Conservation (phyloP, 37 sponge, comb jelly and placozoan genomes). For the Beroe forskalii region DNA sequence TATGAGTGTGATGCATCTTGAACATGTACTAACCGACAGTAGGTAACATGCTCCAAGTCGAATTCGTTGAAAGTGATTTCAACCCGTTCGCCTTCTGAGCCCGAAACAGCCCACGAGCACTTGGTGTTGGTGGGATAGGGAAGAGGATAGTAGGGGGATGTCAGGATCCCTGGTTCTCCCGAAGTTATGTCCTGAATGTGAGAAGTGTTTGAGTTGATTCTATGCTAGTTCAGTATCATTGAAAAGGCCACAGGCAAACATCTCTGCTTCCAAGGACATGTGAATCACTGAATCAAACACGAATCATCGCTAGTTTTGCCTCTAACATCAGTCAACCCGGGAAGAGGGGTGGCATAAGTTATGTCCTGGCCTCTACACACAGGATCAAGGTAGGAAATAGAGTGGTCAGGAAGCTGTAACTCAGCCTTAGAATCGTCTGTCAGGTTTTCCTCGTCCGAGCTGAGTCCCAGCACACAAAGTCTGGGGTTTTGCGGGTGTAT, state of each 20-base stretch:
- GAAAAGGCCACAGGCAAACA: too few relatives aligned
- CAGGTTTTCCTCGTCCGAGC: neutral
- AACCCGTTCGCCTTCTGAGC: neutral
- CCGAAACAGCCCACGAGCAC: constrained; percentile 9
- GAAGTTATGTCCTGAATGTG: neutral
- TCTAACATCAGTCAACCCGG: too few relatives aligned
- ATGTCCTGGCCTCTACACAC: constrained; percentile 21
- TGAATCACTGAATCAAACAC: too few relatives aligned
- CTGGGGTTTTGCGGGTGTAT: constrained; percentile 2
- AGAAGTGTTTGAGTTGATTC: too few relatives aligned
- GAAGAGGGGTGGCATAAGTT: too few relatives aligned
- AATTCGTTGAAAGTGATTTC: neutral
- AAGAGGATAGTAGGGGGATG: constrained; percentile 11
- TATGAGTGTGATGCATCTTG: too few relatives aligned
- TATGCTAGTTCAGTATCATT: too few relatives aligned
- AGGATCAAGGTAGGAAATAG: neutral
- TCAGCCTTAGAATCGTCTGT: neutral
- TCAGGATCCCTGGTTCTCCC: constrained; percentile 7
- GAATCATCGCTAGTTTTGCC: too few relatives aligned
- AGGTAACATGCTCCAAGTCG: neutral
- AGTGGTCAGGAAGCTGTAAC: neutral
- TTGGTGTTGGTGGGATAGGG: constrained; percentile 15
- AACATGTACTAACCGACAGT: constrained; percentile 21
- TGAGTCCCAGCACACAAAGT: constrained; percentile 11
- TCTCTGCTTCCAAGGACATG: too few relatives aligned